Conservation (phyloP, 2,113 vertebrate genomes). For the Dicerorhinus sumatrensis region DNA sequence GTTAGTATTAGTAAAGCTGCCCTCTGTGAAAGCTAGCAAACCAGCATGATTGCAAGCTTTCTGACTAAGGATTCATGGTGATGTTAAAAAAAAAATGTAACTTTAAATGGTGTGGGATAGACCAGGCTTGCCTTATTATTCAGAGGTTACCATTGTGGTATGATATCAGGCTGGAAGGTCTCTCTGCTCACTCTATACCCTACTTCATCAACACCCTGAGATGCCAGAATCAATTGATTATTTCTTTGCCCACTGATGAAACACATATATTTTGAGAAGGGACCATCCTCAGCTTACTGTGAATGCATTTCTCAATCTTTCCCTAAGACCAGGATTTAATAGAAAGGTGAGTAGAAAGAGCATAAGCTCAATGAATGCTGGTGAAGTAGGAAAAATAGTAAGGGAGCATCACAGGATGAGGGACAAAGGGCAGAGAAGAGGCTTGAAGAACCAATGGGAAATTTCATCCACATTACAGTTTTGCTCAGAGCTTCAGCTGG, state of each 20-base stretch:
- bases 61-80: not conserved
- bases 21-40: constrained; percentile 9
- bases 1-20: constrained; percentile 30
- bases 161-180: not conserved
- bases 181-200: not conserved
- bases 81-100: not conserved
- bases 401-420: not conserved
- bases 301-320: not conserved
- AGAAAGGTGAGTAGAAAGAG: not conserved
- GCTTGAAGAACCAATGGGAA: not conserved
- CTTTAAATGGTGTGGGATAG: not conserved
- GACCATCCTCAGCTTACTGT: not conserved
- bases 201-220: not conserved
- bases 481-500: not conserved
- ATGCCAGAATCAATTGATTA: not conserved
- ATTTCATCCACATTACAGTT: not conserved
- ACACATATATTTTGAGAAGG: not conserved
- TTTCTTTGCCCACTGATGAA: not conserved
- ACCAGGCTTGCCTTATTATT: not conserved
- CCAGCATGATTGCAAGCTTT: not conserved
- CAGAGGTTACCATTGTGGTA: not conserved
- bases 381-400: not conserved
- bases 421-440: not conserved
- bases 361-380: not conserved
- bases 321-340: not conserved